Conservation (phyloP, 2,888 invertebrate genomes). For the Drosophila prostipennis region DNA sequence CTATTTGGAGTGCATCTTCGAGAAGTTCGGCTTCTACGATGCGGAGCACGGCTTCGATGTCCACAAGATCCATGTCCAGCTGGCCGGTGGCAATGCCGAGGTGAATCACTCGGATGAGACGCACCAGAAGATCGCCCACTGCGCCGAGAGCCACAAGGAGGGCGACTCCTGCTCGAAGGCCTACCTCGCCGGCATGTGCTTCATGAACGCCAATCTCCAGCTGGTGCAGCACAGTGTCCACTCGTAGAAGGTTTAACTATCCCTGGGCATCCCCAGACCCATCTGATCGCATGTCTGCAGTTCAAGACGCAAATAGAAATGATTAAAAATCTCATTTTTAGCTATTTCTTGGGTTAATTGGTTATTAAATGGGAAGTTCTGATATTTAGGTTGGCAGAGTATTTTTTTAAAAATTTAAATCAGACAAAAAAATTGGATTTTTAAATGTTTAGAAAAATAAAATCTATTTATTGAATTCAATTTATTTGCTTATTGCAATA, state of each 20-base stretch:
- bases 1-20: constrained; percentile 82
- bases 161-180: constrained; percentile 81
- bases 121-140: constrained; percentile 78
- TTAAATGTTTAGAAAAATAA: no score
- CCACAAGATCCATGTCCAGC: constrained; percentile 81
- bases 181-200: constrained; percentile 82
- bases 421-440: no score
- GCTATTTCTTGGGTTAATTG: background rate
- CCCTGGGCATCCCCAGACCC: constrained; percentile 8
- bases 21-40: constrained; percentile 82
- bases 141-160: constrained; percentile 80
- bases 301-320: constrained; percentile 16
- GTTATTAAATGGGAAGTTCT: no score
- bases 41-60: constrained; percentile 80
- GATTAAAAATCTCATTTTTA: background rate
- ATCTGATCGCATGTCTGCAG: constrained; percentile 32
- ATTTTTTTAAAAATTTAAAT: no score
- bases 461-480: no score
- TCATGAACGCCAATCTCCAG: constrained; percentile 74
- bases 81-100: constrained; percentile 63
- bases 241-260: constrained; percentile 7
- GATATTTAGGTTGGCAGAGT: no score
- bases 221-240: constrained; percentile 80
- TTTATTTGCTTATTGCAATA: no score
- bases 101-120: constrained; percentile 76